phyloP scores from a whole-genome alignment of 2,797 vertebrate genomes.

The Ibycter americanus region DNA sequence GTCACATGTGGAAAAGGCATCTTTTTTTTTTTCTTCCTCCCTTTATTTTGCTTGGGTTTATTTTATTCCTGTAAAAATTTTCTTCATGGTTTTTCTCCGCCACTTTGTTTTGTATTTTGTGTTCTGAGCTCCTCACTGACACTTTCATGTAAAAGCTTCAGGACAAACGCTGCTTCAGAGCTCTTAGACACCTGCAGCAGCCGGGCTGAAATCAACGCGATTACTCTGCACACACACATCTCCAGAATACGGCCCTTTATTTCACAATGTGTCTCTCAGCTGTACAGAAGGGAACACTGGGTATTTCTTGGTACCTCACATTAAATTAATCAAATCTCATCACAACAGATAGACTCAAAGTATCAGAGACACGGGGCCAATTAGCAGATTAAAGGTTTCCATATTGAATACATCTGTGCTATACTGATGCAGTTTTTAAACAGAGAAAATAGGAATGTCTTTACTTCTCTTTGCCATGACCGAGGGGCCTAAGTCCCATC shows the following conservation, averaged over 20 bases:
- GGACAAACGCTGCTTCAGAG: neutral
- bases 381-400: neutral
- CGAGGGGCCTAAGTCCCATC: neutral
- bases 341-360: neutral
- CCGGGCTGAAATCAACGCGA: neutral
- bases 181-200: neutral
- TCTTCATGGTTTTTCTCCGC: neutral
- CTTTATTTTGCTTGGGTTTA: neutral
- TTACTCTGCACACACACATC: neutral
- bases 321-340: neutral
- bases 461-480: neutral
- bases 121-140: neutral
- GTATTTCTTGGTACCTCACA: neutral
- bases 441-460: neutral
- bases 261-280: neutral
- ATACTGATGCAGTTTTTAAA: neutral
- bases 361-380: neutral
- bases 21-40: neutral
- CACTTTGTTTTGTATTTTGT: neutral
- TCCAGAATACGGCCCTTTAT: neutral
- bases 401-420: neutral
- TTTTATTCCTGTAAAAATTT: neutral
- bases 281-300: neutral
- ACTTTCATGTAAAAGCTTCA: neutral
- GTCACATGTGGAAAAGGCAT: neutral